Conservation (phyloP, 2,888 invertebrate species). For the Lepidochrysops patricia region DNA sequence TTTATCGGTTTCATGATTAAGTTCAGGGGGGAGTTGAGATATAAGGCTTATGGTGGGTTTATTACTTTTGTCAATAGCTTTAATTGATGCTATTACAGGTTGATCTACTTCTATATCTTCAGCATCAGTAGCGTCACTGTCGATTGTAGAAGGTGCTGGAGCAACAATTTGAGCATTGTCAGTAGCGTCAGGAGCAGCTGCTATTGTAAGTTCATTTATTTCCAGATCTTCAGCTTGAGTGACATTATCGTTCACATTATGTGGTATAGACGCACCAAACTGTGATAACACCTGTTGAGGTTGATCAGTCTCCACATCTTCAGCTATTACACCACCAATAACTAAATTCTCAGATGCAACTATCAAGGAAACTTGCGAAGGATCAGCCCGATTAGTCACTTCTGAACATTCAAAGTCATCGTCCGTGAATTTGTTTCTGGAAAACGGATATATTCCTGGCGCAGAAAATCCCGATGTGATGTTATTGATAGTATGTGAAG, state of each 20-base stretch:
- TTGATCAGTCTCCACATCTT: not conserved
- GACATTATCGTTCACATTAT: not conserved
- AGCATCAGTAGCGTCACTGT: conserved; percentile 8
- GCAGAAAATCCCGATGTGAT: conserved; percentile 14
- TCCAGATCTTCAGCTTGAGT: not conserved
- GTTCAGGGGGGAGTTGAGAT: conserved; percentile 13
- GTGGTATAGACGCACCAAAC: not conserved
- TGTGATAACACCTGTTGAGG: not conserved
- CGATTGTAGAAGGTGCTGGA: conserved; percentile 4
- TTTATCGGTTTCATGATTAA: conserved; percentile 10
- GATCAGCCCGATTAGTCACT: conserved; percentile 14
- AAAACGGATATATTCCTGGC: conserved; percentile 15
- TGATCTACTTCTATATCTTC: not conserved
- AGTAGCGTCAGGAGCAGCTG: conserved; percentile 2
- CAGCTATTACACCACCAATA: too few relatives aligned
- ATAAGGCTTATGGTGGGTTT: conserved; percentile 12
- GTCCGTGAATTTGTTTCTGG: conserved; percentile 12
- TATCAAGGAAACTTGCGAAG: not conserved
- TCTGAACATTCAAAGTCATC: conserved; percentile 17
- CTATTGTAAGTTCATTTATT: conserved; percentile 9
- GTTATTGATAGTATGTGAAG: conserved; percentile 13
- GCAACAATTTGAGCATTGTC: conserved; percentile 5
- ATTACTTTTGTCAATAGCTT: conserved; percentile 11
- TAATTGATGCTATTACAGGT: not conserved
- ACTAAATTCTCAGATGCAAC: not conserved